These are phyloP conservation scores for Sebastes elongatus DNA, from an alignment of 2,797 vertebrate species.

Conservation along the genomic window DNA sequence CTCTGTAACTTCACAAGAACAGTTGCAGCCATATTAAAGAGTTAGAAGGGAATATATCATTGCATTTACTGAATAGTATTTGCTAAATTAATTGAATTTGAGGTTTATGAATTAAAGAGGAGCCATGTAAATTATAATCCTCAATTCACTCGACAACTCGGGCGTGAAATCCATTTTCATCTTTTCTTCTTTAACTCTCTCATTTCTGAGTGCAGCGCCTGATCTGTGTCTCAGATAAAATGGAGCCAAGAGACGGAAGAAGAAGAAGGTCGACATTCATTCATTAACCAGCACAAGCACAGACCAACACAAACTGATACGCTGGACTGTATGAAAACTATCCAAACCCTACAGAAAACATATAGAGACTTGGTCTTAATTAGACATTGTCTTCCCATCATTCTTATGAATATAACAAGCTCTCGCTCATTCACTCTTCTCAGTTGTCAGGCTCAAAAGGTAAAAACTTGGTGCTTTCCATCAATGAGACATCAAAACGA, in stretches of 20 bases:
- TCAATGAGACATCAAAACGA: background rate
- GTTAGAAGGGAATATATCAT: conserved; percentile 18
- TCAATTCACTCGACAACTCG: conserved; percentile 52
- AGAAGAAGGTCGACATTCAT: conserved; percentile 7
- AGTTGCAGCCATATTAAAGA: conserved; percentile 21
- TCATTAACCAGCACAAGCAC: conserved; percentile 33
- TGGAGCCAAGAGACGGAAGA: conserved; percentile 27
- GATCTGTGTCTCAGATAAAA: conserved; percentile 60
- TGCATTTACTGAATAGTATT: conserved; percentile 48
- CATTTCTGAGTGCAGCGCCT: conserved; percentile 38
- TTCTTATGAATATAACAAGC: background rate
- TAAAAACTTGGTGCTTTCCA: background rate
- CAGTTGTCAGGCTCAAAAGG: background rate
- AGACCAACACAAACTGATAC: background rate
- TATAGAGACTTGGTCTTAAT: background rate
- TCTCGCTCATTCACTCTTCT: background rate
- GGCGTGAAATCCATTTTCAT: conserved; percentile 66
- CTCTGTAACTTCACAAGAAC: conserved; percentile 8
- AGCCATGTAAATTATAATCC: conserved; percentile 60
- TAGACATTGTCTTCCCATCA: background rate
- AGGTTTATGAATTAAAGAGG: conserved; percentile 64
- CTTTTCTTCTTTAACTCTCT: conserved; percentile 38
- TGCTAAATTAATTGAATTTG: conserved; percentile 64
- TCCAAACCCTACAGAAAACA: background rate
- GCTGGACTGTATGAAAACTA: background rate